Evolutionary conservation across 1,140 invertebrate species (phyloP).

Genomic region (Drosophila subpulchrella): DNA sequence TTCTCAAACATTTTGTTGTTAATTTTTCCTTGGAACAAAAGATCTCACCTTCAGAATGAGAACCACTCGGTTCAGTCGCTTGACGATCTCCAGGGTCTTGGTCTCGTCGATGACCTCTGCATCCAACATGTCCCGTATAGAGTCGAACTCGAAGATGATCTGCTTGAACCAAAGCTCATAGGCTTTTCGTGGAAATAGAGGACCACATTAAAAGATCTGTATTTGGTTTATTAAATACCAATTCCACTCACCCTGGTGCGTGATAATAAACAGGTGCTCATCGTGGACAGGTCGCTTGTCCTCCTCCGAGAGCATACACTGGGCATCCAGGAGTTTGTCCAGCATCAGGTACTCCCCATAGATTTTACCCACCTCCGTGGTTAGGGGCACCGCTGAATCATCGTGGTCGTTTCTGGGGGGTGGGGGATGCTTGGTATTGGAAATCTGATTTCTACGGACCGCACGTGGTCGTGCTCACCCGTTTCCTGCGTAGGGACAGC

Average conservation of each 20-base stretch:
- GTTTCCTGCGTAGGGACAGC: conserved; percentile 74
- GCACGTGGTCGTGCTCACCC: conserved; percentile 43
- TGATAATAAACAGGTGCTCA: conserved; percentile 98
- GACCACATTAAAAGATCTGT: not conserved
- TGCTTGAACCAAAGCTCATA: conserved; percentile 99
- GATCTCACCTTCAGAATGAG: conserved; percentile 95
- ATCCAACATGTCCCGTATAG: conserved; percentile 93
- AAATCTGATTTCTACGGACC: not conserved
- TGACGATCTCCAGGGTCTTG: conserved; percentile 96
- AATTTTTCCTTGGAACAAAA: no score
- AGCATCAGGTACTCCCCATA: conserved; percentile 95
- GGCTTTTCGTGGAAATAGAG: conserved; percentile 87
- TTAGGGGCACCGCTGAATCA: conserved; percentile 83
- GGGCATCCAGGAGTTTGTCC: conserved; percentile 94
- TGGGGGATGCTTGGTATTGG: not conserved
- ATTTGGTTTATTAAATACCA: no score
- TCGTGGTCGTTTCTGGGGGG: conserved; percentile 68
- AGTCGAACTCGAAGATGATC: conserved; percentile 98
- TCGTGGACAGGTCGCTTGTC: conserved; percentile 93
- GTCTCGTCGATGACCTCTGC: conserved; percentile 93
- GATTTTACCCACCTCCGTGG: conserved; percentile 89
- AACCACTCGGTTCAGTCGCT: conserved; percentile 95
- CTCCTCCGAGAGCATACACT: conserved; percentile 92
- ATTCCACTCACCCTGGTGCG: conserved; percentile 94
- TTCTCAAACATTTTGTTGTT: no score